Base-by-base conservation (phyloP, 2,888 invertebrate species). In the Dryocosmus kuriphilus region DNA sequence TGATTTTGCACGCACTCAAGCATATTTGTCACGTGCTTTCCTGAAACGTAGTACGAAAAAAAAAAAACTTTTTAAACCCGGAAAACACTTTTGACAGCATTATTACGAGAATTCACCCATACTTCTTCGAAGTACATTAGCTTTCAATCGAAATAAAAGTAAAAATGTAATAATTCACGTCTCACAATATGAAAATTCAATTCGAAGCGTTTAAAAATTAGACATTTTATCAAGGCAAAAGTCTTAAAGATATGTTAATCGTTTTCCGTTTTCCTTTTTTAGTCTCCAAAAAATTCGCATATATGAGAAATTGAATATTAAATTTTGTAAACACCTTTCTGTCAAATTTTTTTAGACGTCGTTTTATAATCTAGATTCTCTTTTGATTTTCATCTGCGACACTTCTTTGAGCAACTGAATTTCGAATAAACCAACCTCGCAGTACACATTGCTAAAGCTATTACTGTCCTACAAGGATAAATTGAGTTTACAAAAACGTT, bases 1-100 rank as follows among this genome's bases (percentile, higher is more conserved):
- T 55, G 63, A 51, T 77, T 77, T 77, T 74, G 62, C 77, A 77
- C 63, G 61, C 74, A 74, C 62, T 27, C 74, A 73, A 57, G 63
- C 74, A 74, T 51, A 46, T 27, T 60, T 60, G 5, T 60, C 67
- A 71, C 51, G 55, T 55, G 27, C 51, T 55, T 77, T 77, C 55
- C 62, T 32, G 27, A 77, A 77, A 74, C 61, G 61, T 71, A 57
- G 41, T 22, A 38, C 41, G 35, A 46, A 71, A 35, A 35, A 60
- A 63, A 46, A 30, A 65, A 38, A 16, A 51, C 16, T 27, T 38
- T 16, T 9, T 35, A 55, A 55, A 51, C n/a, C n/a, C 6, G 11
- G 24, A 60, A 60, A 67, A 77, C 57, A 38, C n/a, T 73, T 60
- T 60, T n/a, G 55, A 76, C 30, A n/a, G 24, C 27, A n/a, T 35